Percentiles rank a stretch among this genome's conserved stretches.
These are phyloP conservation scores for Noctua comes DNA, from an alignment of 2,888 invertebrate species.

Conservation along the genomic window DNA sequence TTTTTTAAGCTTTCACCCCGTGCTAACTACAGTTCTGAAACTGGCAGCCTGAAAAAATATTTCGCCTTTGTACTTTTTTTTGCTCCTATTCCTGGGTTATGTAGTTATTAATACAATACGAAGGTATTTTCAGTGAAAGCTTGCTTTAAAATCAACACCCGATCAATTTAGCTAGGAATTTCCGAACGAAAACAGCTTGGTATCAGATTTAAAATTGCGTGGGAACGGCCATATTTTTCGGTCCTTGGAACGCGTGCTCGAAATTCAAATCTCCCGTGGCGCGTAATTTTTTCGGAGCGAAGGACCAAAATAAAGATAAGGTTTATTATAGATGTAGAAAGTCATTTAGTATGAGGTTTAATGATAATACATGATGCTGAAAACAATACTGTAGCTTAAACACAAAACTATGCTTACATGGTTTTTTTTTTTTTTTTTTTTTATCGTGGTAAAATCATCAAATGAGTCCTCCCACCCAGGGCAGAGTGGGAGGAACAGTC, in stretches of 20 bases:
- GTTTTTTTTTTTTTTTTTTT: too few relatives aligned
- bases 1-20: conserved; percentile 40
- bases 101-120: conserved; percentile 18
- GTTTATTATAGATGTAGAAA: conserved; percentile 26
- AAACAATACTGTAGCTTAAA: background rate
- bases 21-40: conserved; percentile 38
- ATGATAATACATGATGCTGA: background rate
- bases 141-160: conserved; percentile 33
- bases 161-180: conserved; percentile 41
- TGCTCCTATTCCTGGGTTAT: background rate
- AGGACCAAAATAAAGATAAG: conserved; percentile 6
- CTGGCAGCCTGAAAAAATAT: conserved; percentile 36
- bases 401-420: background rate
- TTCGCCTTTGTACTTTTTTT: conserved; percentile 17
- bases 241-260: conserved; percentile 34
- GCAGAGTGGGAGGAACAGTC: too few relatives aligned
- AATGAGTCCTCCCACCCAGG: too few relatives aligned
- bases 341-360: background rate
- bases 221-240: conserved; percentile 48
- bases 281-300: conserved; percentile 42
- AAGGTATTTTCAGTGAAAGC: conserved; percentile 1
- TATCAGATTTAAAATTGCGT: conserved; percentile 47
- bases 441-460: too few relatives aligned
- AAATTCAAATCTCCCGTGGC: conserved; percentile 45
- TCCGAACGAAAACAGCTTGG: conserved; percentile 31